Conservation (phyloP, 1,140 invertebrate species). For the Drosophila virilis region DNA sequence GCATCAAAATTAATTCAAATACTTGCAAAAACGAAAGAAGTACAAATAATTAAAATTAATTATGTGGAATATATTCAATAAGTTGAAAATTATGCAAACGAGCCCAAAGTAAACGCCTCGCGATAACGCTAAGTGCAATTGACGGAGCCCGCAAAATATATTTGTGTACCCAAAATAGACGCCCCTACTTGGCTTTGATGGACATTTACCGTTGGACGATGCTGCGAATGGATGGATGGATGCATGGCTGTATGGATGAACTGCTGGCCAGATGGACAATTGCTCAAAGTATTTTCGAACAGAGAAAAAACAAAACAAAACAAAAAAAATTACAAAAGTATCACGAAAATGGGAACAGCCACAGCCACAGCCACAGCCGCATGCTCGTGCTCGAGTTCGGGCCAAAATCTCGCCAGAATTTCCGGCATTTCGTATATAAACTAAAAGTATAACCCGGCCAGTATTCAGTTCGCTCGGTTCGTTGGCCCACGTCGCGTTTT, state of each 20-base stretch:
- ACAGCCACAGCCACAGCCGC: slow-evolving; percentile 34
- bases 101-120: slow-evolving; percentile 70
- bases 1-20: slow-evolving; percentile 73
- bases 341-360: slow-evolving; percentile 54
- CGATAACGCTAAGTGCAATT: slow-evolving; percentile 78
- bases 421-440: slow-evolving; percentile 79
- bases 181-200: slow-evolving; percentile 64
- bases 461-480: slow-evolving; percentile 50
- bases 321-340: slow-evolving; percentile 33
- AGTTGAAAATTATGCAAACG: slow-evolving; percentile 81
- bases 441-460: slow-evolving; percentile 57
- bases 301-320: slow-evolving; percentile 1
- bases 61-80: slow-evolving; percentile 82
- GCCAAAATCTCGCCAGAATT: slow-evolving; percentile 64
- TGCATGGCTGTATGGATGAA: slow-evolving; percentile 19
- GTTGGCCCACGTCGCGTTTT: slow-evolving; percentile 45
- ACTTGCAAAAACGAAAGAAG: slow-evolving; percentile 34
- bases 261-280: slow-evolving; percentile 15
- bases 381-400: slow-evolving; percentile 49
- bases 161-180: slow-evolving; percentile 71
- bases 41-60: slow-evolving; percentile 81
- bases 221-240: slow-evolving; percentile 10
- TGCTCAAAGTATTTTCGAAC: slow-evolving; percentile 55
- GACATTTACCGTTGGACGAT: slow-evolving; percentile 41
- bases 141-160: slow-evolving; percentile 40